These are phyloP conservation scores for Gallirallus australis DNA, from an alignment of 2,797 vertebrate species.

Conservation along the genomic window DNA sequence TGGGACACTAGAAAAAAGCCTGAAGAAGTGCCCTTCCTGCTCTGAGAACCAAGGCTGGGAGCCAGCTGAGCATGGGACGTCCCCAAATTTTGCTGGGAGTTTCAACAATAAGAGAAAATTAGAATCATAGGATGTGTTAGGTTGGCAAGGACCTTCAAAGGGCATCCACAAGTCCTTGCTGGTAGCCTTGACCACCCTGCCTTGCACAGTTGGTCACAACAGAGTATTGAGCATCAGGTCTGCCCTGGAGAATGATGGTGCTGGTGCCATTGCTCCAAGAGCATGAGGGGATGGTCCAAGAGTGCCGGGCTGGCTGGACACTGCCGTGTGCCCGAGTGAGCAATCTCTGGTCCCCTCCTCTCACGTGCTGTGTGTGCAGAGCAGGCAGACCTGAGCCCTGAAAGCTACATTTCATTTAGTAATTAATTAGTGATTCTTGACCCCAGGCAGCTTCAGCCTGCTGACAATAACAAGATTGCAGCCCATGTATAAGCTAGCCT, in stretches of 20 bases:
- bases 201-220: not conserved
- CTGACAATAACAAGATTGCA: conserved; percentile 26
- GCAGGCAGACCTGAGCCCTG: not conserved
- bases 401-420: conserved; percentile 27
- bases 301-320: rapidly evolving
- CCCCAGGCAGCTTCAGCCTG: not conserved
- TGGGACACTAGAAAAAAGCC: not conserved
- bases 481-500: not conserved
- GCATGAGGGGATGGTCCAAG: rapidly evolving
- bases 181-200: not conserved
- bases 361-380: not conserved
- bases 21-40: not conserved
- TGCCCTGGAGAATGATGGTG: not conserved
- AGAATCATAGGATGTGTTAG: no score
- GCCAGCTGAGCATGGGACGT: rapidly evolving
- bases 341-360: not conserved
- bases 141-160: no score
- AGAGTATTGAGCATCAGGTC: rapidly evolving
- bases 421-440: conserved; percentile 53
- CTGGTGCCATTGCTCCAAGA: rapidly evolving
- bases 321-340: not conserved
- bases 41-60: not conserved
- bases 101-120: not conserved
- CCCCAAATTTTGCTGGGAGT: not conserved
- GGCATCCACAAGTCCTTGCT: not conserved